Evolutionary conservation across 2,888 invertebrate species (phyloP), one percentile per base, ranked within the genome.

Genomic region (Cephus pygmeus): DNA sequence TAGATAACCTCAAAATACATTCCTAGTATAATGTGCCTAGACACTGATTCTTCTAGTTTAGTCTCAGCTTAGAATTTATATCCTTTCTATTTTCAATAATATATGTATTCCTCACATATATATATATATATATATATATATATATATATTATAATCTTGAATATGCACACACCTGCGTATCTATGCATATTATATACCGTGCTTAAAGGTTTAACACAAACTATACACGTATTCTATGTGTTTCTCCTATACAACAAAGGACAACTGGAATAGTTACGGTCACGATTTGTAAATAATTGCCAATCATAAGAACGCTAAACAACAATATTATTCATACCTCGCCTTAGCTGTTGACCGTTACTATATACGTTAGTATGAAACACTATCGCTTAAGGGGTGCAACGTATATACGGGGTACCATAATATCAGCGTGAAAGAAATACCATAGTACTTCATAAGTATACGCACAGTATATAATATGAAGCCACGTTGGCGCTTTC

Each of bases 351-450:
- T 56, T 56, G 23, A 23, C 56, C 56, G 56, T 56, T 23, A 56
- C 56, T 56, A 23, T 15, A 40, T 56, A 56, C 23, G 56, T 23
- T 56, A 56, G 9, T 0, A 56, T 56, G 56, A 56, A 56, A 23
- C 56, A 6, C 56, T 56, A 56, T 56, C 56, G 56, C 23, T 56
- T 56, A 56, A 56, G 56, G 56, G 23, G 56, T 23, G 23, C 56
- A 56, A 23, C 6, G 77, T 76, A 78, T 31, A 75, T 76, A 71
- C 69, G n/a, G 76, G 73, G 12, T 30, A 76, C 69, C 36, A 76
- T 76, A 74, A 34, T 75, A 75, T 79, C 74, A 75, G 76, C 69
- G 73, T 75, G 15, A 31, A 30, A n/a, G 23, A 76, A 40, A 34
- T 12, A 75, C 40, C 73, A 74, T 74, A 40, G n/a, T n/a, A 69